phyloP scores from a whole-genome alignment of 2,113 vertebrate genomes.

The Pogona vitticeps region DNA sequence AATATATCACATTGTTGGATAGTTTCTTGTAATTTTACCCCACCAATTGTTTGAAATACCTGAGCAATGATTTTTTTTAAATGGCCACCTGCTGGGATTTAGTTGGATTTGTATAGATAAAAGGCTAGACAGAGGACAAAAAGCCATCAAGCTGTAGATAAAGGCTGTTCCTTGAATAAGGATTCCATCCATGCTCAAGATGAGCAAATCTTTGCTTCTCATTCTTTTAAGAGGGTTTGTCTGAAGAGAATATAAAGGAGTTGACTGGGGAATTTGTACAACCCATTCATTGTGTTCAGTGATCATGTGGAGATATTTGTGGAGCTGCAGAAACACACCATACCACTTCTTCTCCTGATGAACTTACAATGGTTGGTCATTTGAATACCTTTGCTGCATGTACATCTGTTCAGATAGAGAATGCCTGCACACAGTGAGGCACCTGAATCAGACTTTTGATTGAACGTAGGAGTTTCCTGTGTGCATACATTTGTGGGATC shows the following conservation, averaged over 20 bases:
- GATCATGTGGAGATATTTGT: no score
- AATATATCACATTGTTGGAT: background rate
- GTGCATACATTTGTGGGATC: no score
- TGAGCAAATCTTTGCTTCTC: background rate
- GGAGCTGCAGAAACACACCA: no score
- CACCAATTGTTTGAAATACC: background rate
- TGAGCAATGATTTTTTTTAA: background rate
- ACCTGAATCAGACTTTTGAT: no score
- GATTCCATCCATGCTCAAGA: background rate
- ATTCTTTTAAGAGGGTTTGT: background rate
- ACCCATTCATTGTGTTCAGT: no score
- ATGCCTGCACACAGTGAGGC: no score
- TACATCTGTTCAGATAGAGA: no score
- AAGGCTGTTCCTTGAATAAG: background rate
- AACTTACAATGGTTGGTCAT: no score
- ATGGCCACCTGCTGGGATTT: slow-evolving; percentile 4
- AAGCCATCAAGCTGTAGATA: background rate
- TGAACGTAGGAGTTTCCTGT: no score
- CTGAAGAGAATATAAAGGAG: background rate
- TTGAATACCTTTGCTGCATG: no score
- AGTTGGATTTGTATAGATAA: background rate
- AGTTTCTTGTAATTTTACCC: background rate
- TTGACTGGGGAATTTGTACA: background rate
- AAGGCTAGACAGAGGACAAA: background rate
- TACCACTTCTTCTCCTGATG: no score